phyloP scores from a whole-genome alignment of 37 sponge, comb jelly and placozoan species.

The Aplysina aerophoba region DNA sequence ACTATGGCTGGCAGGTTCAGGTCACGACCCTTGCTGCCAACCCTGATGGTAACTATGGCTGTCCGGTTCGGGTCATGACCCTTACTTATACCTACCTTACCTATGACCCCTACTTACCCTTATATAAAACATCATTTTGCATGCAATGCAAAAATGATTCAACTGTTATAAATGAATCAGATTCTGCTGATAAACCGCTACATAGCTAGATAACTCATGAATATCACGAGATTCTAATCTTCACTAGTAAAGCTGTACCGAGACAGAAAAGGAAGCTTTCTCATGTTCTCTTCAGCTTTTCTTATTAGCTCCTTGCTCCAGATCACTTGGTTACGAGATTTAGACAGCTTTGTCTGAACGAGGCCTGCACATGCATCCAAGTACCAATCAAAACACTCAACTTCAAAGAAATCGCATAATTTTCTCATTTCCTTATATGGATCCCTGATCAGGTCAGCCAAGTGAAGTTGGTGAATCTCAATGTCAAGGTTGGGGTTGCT shows the following conservation, averaged over 20 bases:
- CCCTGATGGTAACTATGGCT: too few relatives aligned
- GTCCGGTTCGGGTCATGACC: too few relatives aligned
- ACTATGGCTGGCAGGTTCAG: too few relatives aligned
- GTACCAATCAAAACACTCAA: constrained; percentile 3
- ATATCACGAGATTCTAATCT: too few relatives aligned
- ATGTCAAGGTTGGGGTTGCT: neutral
- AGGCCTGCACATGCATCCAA: neutral
- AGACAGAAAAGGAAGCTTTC: neutral
- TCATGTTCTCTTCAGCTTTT: neutral
- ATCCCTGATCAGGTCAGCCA: neutral
- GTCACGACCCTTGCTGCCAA: too few relatives aligned
- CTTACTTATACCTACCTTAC: too few relatives aligned
- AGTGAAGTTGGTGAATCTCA: constrained; percentile 4
- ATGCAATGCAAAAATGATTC: too few relatives aligned
- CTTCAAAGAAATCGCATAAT: neutral
- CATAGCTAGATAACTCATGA: too few relatives aligned
- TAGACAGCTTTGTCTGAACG: neutral
- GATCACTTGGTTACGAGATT: neutral
- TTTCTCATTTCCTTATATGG: neutral
- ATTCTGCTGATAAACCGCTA: too few relatives aligned
- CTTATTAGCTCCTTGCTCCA: neutral
- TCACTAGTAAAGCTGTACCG: constrained; percentile 22
- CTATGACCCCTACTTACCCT: too few relatives aligned
- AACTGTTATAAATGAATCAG: too few relatives aligned
- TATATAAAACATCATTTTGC: too few relatives aligned